Evolutionary conservation across 1,140 invertebrate genomes (phyloP), one percentile per base, ranked within the genome.

Genomic region (Dolichoris vasculosae): DNA sequence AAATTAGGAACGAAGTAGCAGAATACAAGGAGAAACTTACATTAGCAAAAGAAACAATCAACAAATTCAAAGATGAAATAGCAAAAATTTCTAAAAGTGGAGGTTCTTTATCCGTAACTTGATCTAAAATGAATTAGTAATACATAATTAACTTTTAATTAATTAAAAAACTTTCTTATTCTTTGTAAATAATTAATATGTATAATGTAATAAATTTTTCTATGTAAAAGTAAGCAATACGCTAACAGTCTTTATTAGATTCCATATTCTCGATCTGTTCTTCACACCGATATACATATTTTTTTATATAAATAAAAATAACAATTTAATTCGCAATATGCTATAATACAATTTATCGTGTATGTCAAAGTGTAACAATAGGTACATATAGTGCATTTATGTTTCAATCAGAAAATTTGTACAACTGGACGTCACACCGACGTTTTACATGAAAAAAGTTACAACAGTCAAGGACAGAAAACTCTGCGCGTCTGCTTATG

Each of bases 21-120:
- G 96, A 97, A 64, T 93, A 98, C 0, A 98, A 98, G 89, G 97
- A 98, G 87, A 97, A 97, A 90, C 92, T 99, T 15, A 97, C 97
- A 89, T 91, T 97, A 46, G 97, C 97, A 0, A 97, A 98, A 90
- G 97, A 98, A 92, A 97, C 97, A 0, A 99, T 99, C 88, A 94
- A 95, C 0, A 97, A 97, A 90, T 97, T 98, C 88, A 98, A 98
- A 90, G 95, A 96, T 38, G 97, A 98, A 93, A 96, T 98, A 88
- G 94, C 95, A 20, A 97, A 97, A 91, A 91, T 93, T 84, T 92
- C 92, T 3, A 93, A 93, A 89, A 90, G 90, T 67, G 88, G 91
- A 59, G 85, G 85, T 3, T 30, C 38, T 3, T 30, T 82, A 51
- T 76, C 84, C 51, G 79, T 82, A 76, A 77, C 84, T 48, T 85